Percentiles rank a stretch among this genome's conserved stretches.
Evolutionary conservation across 2,113 vertebrate species (phyloP).

Genomic region (Aegotheles bennettii): DNA sequence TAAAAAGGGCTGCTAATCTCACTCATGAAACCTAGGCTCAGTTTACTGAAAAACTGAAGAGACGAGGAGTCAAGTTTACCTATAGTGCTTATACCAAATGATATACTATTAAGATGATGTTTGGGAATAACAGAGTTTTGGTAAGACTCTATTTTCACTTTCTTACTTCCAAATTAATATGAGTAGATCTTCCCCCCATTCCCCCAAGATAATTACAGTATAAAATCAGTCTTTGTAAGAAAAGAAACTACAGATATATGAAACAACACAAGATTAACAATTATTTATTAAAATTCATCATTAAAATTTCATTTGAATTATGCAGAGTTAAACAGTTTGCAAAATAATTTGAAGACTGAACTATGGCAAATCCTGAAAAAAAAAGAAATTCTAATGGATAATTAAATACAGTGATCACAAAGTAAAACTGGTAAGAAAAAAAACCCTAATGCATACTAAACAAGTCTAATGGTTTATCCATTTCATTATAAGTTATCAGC

Average conservation of each 20-base stretch:
- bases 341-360: not conserved
- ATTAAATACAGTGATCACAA: not conserved
- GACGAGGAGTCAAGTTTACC: not conserved
- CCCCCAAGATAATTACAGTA: not conserved
- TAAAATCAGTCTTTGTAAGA: not conserved
- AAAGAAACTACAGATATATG: not conserved
- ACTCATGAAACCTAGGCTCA: not conserved
- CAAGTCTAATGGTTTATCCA: not conserved
- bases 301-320: not conserved
- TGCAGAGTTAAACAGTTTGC: not conserved
- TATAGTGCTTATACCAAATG: not conserved
- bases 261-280: not conserved
- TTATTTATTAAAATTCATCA: not conserved
- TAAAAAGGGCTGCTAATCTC: not conserved
- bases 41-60: not conserved
- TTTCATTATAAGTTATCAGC: not conserved
- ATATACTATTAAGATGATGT: not conserved
- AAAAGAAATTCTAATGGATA: not conserved
- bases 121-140: not conserved
- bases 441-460: not conserved
- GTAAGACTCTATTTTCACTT: not conserved
- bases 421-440: not conserved
- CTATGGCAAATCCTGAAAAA: not conserved
- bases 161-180: not conserved
- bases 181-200: not conserved